Conservation (phyloP, 1,140 invertebrate genomes). For the Halictus rubicundus region DNA sequence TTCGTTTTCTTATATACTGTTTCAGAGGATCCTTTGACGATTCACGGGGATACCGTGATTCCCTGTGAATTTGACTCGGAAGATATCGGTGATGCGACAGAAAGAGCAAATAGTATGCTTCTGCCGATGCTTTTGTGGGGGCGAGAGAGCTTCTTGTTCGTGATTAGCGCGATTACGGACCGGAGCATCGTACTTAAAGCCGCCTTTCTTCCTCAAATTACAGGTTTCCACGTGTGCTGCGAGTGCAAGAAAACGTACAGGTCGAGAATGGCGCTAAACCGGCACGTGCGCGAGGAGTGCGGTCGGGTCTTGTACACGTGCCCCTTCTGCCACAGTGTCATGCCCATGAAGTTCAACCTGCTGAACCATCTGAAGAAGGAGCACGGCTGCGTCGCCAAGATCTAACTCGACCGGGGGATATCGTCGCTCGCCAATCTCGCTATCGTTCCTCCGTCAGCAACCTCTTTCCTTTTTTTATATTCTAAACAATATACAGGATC, state of each 20-base stretch:
- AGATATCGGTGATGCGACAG: neutral
- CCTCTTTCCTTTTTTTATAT: no score
- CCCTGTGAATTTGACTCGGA: neutral
- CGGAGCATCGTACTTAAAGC: constrained; percentile 25
- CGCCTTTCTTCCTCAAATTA: constrained; percentile 48
- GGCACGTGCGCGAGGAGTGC: constrained; percentile 67
- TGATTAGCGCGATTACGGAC: neutral
- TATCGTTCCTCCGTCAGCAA: neutral
- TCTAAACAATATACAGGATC: no score
- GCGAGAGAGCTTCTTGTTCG: constrained; percentile 46
- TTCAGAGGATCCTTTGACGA: neutral
- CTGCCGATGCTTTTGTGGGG: constrained; percentile 47
- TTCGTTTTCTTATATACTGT: neutral
- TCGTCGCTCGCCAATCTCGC: neutral
- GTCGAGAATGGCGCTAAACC: constrained; percentile 62
- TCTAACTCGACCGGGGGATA: constrained; percentile 9
- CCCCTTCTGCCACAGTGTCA: constrained; percentile 60
- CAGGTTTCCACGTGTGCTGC: constrained; percentile 62
- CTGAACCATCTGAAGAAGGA: constrained; percentile 66
- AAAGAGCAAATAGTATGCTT: constrained; percentile 43
- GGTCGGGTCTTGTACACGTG: constrained; percentile 64
- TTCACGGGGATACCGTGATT: neutral
- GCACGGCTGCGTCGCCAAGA: constrained; percentile 49
- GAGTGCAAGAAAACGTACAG: constrained; percentile 65
- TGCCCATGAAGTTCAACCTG: constrained; percentile 68